Evolutionary conservation across 1,140 invertebrate genomes (phyloP), one percentile per base, ranked within the genome.

Genomic region (Atopsyche davidsoni): DNA sequence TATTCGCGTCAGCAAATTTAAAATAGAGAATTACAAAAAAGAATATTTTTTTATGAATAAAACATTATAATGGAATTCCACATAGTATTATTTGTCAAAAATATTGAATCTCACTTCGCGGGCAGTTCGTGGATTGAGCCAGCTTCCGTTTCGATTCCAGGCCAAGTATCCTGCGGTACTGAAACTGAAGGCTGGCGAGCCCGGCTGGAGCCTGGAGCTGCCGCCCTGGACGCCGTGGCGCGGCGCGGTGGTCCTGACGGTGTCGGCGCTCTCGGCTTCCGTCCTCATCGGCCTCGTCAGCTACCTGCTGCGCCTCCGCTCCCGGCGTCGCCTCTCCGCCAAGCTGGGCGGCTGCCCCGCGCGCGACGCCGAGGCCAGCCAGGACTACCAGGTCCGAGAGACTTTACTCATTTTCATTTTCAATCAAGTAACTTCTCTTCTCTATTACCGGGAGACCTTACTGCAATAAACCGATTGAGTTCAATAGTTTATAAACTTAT

Each of bases 341-440:
- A 96, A 91, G 63, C 76, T 86, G 62, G 75, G 70, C 59, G 81
- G 72, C 10, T 72, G 85, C n/a, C 61, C 79, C 0, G 78, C 79
- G n/a, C 79, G 81, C 0, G 90, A 92, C 46, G 83, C 87, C 0
- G 93, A 96, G 71, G 87, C 89, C 4, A 92, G 87, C 34, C 89
- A 92, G 61, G 92, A 96, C 59, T 98, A 98, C 66, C 92, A 97
- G 76, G 84, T n/a, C n/a, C n/a, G n/a, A n/a, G n/a, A n/a, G n/a
- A n/a, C n/a, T n/a, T n/a, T n/a, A n/a, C n/a, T n/a, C n/a, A n/a
- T n/a, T n/a, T n/a, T n/a, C n/a, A n/a, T n/a, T n/a, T n/a, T n/a
- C n/a, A n/a, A n/a, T n/a, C n/a, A n/a, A n/a, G n/a, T n/a, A n/a
- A n/a, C n/a, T n/a, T n/a, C n/a, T n/a, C n/a, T n/a, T n/a, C n/a